These are phyloP conservation scores for Netelia virgata DNA, from an alignment of 2,888 invertebrate genomes.

Conservation along the genomic window DNA sequence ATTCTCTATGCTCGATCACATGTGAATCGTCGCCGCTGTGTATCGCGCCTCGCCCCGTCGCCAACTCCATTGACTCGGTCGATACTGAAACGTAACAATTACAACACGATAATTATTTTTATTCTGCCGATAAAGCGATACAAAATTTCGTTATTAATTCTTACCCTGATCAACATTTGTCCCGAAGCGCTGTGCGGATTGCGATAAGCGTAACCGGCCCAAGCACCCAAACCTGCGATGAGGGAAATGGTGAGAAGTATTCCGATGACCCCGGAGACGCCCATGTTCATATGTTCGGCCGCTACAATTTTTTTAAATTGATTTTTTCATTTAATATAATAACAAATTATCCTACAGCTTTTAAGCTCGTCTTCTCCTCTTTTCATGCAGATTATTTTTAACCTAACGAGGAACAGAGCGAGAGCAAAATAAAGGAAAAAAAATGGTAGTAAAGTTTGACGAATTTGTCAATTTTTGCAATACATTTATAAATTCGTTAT, in stretches of 20 bases:
- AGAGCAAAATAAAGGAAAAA: background rate
- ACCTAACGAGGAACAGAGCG: no score
- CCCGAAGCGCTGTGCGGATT: constrained; percentile 98
- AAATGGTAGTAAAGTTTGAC: constrained; percentile 42
- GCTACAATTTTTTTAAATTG: constrained; percentile 72
- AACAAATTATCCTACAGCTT: no score
- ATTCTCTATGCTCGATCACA: constrained; percentile 87
- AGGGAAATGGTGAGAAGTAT: constrained; percentile 90
- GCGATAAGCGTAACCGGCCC: constrained; percentile 97
- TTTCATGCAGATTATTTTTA: no score
- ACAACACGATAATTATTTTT: constrained; percentile 33
- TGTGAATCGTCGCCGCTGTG: constrained; percentile 97
- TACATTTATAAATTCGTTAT: background rate
- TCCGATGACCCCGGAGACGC: constrained; percentile 88
- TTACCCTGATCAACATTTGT: constrained; percentile 97
- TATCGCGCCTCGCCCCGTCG: constrained; percentile 96
- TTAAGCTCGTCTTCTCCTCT: no score
- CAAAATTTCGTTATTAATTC: constrained; percentile 54
- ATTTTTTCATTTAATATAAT: background rate
- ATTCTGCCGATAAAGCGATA: constrained; percentile 28
- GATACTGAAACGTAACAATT: constrained; percentile 89
- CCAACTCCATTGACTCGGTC: constrained; percentile 97
- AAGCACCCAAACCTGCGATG: constrained; percentile 89
- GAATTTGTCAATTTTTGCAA: constrained; percentile 5
- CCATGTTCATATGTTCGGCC: constrained; percentile 84